Conservation (phyloP, 2,113 vertebrate genomes). For the Anarhynchus alexandrinus region DNA sequence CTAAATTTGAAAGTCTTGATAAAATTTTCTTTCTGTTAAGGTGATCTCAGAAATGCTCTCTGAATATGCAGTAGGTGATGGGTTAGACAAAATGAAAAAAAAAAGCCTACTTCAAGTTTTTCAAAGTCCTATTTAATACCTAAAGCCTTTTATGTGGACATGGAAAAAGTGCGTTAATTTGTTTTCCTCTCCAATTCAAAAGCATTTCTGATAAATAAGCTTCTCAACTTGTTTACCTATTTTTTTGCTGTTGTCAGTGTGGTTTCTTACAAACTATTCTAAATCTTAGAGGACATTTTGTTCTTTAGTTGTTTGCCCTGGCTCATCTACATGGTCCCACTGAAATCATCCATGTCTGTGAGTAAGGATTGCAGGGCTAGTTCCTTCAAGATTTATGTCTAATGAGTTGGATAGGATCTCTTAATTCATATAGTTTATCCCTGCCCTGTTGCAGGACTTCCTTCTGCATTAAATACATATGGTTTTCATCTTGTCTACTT, state of each 20-base stretch:
- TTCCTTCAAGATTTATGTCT: constrained; percentile 48
- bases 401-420: constrained; percentile 25
- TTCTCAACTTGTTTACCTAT: not conserved
- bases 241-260: not conserved
- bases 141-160: not conserved
- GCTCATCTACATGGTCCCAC: constrained; percentile 16
- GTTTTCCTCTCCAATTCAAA: not conserved
- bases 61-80: not conserved
- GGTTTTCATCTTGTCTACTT: constrained; percentile 49
- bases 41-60: not conserved
- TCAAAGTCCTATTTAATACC: not conserved
- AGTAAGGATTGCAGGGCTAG: not conserved
- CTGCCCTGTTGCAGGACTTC: constrained; percentile 40
- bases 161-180: not conserved
- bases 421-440: constrained; percentile 41
- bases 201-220: not conserved
- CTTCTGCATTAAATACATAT: constrained; percentile 50
- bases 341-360: not conserved
- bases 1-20: not conserved
- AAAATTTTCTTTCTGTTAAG: not conserved
- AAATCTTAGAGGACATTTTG: constrained; percentile 40
- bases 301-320: constrained; percentile 37
- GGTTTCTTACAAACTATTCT: not conserved
- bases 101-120: not conserved
- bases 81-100: not conserved